Base-by-base conservation (phyloP, 2,888 invertebrate species). In the Pherbina coryleti region DNA sequence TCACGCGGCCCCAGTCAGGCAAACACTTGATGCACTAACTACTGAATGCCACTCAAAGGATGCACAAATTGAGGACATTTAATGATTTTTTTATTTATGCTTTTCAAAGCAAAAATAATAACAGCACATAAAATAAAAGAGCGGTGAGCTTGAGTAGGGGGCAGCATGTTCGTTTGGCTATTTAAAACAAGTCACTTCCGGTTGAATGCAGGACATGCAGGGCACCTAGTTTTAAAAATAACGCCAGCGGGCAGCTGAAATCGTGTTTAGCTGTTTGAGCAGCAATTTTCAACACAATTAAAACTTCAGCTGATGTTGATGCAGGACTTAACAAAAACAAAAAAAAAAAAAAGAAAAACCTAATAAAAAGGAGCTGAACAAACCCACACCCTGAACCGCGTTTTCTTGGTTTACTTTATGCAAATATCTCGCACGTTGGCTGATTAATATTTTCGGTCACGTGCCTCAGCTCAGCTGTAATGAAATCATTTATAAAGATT, bases 391-490 rank as follows among this genome's bases (percentile, higher is more conserved):
- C 1, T 31, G 34, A 2, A n/a, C 31, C 34, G 17, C 19, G 55
- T 8, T 7, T 31, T n/a, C 31, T 31, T 31, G 64, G 31, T 31
- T 19, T 8, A 85, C 85, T 85, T 87, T 86, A 87, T 86, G 87
- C 85, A 86, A 87, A 86, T 87, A 82, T 84, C 83, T 64, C 64
- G 53, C 8, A 84, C 84, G 85, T 86, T 83, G 84, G 85, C 87
- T 87, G 86, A 86, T 87, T 87, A 87, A 87, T 87, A 87, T 87
- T 87, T 87, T 87, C 78, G 85, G 87, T 87, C 87, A 87, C 87
- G 87, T 87, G 87, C 87, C 87, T 76, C 80, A 81, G 79, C 78
- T 79, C 82, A 83, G 79, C 83, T 82, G 79, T 80, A 81, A 81
- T 81, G 79, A 82, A 83, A 82, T 79, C 82, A 79, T 81, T 83